Conservation (phyloP, 2,888 invertebrate genomes). For the Trachelus iudaicus region DNA sequence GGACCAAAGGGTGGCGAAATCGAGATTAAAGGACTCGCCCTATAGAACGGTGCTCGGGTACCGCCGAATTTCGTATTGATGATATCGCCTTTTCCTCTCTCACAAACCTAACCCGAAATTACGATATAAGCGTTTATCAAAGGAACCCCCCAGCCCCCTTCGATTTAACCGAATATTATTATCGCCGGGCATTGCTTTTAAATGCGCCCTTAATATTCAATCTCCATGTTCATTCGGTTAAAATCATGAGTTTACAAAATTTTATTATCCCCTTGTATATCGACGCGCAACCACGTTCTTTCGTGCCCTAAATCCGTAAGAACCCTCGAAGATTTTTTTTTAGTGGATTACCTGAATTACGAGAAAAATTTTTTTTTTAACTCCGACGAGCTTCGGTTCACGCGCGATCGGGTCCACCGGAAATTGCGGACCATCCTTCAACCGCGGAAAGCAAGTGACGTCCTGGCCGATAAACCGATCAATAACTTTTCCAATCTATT, state of each 20-base stretch:
- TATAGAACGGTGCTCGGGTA: background rate
- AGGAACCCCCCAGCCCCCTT: background rate
- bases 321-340: background rate
- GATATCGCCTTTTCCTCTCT: background rate
- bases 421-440: conserved; percentile 8
- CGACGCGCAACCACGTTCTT: too few species aligned
- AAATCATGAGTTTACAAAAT: background rate
- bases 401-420: background rate
- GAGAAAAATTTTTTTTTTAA: background rate
- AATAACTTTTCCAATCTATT: conserved; percentile 19
- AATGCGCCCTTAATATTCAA: background rate
- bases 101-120: background rate
- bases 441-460: conserved; percentile 5
- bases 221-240: background rate
- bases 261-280: background rate
- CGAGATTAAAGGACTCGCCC: conserved; percentile 1
- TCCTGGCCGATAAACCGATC: conserved; percentile 13
- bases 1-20: conserved; percentile 2
- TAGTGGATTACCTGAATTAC: background rate
- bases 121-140: background rate
- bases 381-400: background rate
- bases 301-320: too few species aligned
- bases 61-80: background rate
- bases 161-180: background rate
- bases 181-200: background rate